These are phyloP conservation scores for Halocaridina rubra DNA, from an alignment of 2,888 invertebrate species.

Conservation along the genomic window DNA sequence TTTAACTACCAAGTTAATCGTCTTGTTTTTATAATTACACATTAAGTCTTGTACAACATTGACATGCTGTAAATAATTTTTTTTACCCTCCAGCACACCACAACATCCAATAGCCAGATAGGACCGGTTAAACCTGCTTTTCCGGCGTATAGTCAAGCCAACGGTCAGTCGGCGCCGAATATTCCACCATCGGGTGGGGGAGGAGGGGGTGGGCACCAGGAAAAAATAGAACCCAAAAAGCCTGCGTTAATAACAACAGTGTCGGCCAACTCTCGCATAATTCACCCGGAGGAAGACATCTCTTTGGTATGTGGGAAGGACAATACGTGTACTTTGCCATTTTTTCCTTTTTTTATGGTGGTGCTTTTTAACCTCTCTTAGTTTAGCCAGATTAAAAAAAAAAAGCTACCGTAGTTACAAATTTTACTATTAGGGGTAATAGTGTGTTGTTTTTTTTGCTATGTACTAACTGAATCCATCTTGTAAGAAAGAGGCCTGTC, in stretches of 20 bases:
- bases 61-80: too few relatives aligned
- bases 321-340: neutral
- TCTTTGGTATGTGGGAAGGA: conserved; percentile 74
- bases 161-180: conserved; percentile 24
- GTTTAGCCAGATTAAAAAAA: conserved; percentile 36
- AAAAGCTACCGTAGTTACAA: conserved; percentile 34
- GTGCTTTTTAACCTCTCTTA: conserved; percentile 45
- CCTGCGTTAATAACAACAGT: conserved; percentile 76
- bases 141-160: conserved; percentile 79
- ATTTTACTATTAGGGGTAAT: conserved; percentile 50
- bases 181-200: conserved; percentile 23
- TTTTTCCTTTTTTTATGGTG: conserved; percentile 26
- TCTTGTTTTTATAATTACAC: too few relatives aligned
- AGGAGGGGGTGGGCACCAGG: conserved; percentile 29
- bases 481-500: conserved; percentile 4
- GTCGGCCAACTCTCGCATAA: conserved; percentile 87
- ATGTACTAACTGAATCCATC: conserved; percentile 46
- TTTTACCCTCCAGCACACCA: conserved; percentile 63
- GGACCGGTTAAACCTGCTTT: conserved; percentile 79
- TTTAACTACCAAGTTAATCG: too few relatives aligned
- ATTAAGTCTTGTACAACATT: too few relatives aligned
- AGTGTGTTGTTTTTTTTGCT: conserved; percentile 50
- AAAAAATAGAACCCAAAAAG: conserved; percentile 62
- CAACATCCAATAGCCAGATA: conserved; percentile 67
- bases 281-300: conserved; percentile 93